Percentiles rank a stretch among this genome's conserved stretches.
Evolutionary conservation across 2,113 vertebrate genomes (phyloP).

Genomic region (Corythoichthys haematopterus): DNA sequence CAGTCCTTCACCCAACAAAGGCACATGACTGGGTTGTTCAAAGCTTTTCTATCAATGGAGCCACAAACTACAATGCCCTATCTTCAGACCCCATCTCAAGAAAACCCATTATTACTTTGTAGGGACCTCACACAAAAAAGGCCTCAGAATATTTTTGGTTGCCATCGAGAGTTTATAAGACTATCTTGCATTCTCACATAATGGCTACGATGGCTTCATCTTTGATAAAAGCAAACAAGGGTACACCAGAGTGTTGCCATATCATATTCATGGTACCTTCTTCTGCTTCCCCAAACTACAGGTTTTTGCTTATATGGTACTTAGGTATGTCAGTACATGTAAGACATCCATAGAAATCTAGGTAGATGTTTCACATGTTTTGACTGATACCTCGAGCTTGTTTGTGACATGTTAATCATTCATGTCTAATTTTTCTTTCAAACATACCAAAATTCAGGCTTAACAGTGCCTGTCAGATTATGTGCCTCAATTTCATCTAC

Average conservation of each 20-base stretch:
- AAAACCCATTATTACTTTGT: constrained; percentile 39
- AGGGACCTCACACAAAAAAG: constrained; percentile 33
- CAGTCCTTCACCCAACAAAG: constrained; percentile 42
- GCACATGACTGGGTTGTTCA: constrained; percentile 34
- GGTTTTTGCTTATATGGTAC: constrained; percentile 21
- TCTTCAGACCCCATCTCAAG: constrained; percentile 30
- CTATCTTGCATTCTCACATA: constrained; percentile 38
- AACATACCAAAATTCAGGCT: constrained; percentile 65
- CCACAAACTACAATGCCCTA: constrained; percentile 17
- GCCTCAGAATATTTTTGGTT: constrained; percentile 19
- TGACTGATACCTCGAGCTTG: constrained; percentile 37
- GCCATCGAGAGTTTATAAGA: constrained; percentile 47
- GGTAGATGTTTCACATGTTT: constrained; percentile 37
- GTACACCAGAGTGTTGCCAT: constrained; percentile 41
- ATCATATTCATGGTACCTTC: constrained; percentile 44
- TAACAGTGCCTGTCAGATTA: constrained; percentile 51
- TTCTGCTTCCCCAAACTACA: constrained; percentile 11
- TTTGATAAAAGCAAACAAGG: constrained; percentile 33
- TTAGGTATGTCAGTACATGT: constrained; percentile 27
- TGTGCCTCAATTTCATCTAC: constrained; percentile 66
- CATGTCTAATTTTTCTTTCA: constrained; percentile 50
- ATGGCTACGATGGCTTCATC: constrained; percentile 41
- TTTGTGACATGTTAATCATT: constrained; percentile 39
- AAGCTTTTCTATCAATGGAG: constrained; percentile 33
- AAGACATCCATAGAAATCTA: constrained; percentile 29